Evolutionary conservation across 2,113 vertebrate genomes (phyloP).

Genomic region (Megaceryle torquata): DNA sequence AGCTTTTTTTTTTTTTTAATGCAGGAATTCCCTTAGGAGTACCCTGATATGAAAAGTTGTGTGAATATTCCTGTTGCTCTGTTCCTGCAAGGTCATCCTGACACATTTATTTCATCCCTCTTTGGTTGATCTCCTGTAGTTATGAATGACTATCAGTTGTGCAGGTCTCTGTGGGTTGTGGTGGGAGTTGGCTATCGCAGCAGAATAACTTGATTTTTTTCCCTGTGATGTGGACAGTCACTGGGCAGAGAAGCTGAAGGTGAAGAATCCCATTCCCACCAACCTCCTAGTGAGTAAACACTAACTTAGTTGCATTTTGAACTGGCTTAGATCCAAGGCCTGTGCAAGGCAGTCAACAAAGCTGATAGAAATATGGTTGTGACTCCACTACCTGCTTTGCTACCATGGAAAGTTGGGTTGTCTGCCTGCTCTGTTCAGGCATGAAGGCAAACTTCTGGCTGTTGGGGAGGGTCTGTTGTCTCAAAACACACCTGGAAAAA

Average conservation of each 20-base stretch:
- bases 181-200: background rate
- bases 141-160: background rate
- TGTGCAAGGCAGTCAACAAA: background rate
- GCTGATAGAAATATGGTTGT: background rate
- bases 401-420: background rate
- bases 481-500: background rate
- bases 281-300: background rate
- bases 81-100: background rate
- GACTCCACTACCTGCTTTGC: background rate
- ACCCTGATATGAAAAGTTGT: background rate
- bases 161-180: background rate
- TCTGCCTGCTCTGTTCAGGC: background rate
- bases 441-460: background rate
- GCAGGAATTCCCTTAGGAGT: background rate
- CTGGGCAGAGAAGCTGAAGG: background rate
- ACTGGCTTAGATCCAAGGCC: background rate
- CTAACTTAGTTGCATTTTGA: background rate
- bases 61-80: rapidly evolving
- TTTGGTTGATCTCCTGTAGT: background rate
- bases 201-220: background rate
- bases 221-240: background rate
- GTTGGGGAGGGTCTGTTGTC: background rate
- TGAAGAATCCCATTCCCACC: background rate
- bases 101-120: background rate
- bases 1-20: background rate